Evolutionary conservation across 2,888 invertebrate species (phyloP).

Genomic region (Boloria euphrosyne): DNA sequence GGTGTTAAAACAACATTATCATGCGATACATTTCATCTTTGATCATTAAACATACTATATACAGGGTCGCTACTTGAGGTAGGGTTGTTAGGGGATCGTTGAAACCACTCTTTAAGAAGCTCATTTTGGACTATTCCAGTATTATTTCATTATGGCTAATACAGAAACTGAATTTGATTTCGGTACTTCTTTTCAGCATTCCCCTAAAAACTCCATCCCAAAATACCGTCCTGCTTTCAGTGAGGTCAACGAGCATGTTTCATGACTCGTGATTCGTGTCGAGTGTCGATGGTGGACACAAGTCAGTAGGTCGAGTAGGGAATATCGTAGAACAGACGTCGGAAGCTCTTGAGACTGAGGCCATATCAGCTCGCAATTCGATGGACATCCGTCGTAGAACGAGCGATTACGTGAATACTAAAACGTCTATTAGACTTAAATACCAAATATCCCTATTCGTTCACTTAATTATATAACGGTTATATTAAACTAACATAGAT

Average conservation of each 20-base stretch:
- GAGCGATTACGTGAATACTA: slow-evolving; percentile 55
- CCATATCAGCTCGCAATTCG: slow-evolving; percentile 77
- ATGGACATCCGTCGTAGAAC: slow-evolving; percentile 75
- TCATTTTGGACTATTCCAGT: neutral
- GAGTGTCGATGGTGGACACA: slow-evolving; percentile 63
- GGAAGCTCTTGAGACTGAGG: slow-evolving; percentile 82
- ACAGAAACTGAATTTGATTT: neutral
- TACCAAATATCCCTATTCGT: slow-evolving; percentile 69
- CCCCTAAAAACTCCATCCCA: slow-evolving; percentile 21
- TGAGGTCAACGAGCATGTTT: slow-evolving; percentile 16
- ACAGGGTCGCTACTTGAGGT: slow-evolving; percentile 22
- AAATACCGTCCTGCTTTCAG: slow-evolving; percentile 18
- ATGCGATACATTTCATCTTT: slow-evolving; percentile 7
- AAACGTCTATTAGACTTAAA: slow-evolving; percentile 54
- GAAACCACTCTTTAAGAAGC: neutral
- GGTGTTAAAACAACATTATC: slow-evolving; percentile 14
- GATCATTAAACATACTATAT: slow-evolving; percentile 11
- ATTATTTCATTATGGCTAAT: neutral
- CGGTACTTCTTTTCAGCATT: neutral
- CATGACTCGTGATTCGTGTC: slow-evolving; percentile 17
- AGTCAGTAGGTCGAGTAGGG: slow-evolving; percentile 78
- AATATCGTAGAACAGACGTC: slow-evolving; percentile 77
- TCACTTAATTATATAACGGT: slow-evolving; percentile 60
- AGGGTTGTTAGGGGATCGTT: slow-evolving; percentile 20
- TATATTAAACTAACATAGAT: slow-evolving; percentile 65